Conservation (phyloP, 1,140 invertebrate species). For the Panonychus citri region DNA sequence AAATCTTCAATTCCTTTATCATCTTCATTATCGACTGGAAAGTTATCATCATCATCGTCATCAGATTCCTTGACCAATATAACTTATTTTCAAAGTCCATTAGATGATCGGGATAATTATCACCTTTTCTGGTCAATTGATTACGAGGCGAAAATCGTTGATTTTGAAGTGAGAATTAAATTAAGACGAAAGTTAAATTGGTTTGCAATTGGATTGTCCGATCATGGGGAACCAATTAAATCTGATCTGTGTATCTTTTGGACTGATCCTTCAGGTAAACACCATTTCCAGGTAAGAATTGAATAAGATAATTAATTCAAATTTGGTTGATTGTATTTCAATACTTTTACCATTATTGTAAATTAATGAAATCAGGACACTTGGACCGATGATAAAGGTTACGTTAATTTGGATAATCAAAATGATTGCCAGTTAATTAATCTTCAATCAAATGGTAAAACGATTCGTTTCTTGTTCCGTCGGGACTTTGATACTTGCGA, state of each 20-base stretch:
- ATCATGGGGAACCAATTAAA: slow-evolving; percentile 46
- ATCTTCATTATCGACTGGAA: no score
- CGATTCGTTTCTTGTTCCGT: slow-evolving; percentile 43
- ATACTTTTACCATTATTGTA: not conserved
- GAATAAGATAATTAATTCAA: not conserved
- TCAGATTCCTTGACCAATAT: no score
- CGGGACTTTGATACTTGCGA: slow-evolving; percentile 81
- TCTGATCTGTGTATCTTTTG: slow-evolving; percentile 69
- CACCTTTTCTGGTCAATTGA: slow-evolving; percentile 18
- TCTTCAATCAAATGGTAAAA: slow-evolving; percentile 26
- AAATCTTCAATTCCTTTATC: no score
- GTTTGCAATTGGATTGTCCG: slow-evolving; percentile 76
- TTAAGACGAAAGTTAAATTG: slow-evolving; percentile 24
- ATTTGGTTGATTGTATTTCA: not conserved
- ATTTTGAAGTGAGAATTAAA: slow-evolving; percentile 14
- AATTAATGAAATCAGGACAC: slow-evolving; percentile 9
- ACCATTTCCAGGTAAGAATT: slow-evolving; percentile 38
- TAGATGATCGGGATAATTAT: slow-evolving; percentile 13
- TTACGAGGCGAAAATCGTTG: slow-evolving; percentile 13
- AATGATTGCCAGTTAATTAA: slow-evolving; percentile 18
- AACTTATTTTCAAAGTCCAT: not conserved
- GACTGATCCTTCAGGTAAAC: slow-evolving; percentile 36
- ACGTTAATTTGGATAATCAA: slow-evolving; percentile 12
- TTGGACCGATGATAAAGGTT: slow-evolving; percentile 14
- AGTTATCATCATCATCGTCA: not conserved